Conservation (phyloP, 1,140 invertebrate species). For the Saccostrea cuccullata region DNA sequence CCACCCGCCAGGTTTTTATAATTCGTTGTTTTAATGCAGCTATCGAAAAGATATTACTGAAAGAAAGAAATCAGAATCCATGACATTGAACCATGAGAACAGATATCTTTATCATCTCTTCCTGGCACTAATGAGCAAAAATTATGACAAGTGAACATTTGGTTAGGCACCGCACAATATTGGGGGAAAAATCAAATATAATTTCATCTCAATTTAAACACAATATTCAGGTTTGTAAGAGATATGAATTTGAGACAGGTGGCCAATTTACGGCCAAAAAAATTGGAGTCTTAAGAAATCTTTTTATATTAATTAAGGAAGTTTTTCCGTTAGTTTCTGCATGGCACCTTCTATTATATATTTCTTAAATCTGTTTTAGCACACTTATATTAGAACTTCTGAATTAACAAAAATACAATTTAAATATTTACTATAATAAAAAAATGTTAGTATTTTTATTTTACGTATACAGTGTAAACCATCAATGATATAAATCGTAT, state of each 20-base stretch:
- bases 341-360: not conserved
- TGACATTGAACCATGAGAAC: not conserved
- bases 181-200: not conserved
- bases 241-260: not conserved
- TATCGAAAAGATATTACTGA: not conserved
- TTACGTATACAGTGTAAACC: no score
- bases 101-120: constrained; percentile 4
- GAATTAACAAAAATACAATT: not conserved
- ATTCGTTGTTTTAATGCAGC: not conserved
- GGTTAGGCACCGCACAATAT: not conserved
- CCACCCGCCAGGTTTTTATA: not conserved
- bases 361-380: not conserved
- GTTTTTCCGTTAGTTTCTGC: no score
- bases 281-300: no score
- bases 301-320: no score
- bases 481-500: no score
- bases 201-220: no score
- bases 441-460: no score
- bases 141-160: not conserved
- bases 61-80: not conserved
- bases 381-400: not conserved
- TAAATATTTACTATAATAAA: no score
- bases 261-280: not conserved
- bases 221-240: not conserved
- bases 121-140: constrained; percentile 29